A percentile compares a stretch with the other conserved stretches of the same genome.
Conservation (phyloP, 2,113 vertebrate genomes). For the Haemorhous mexicanus region DNA sequence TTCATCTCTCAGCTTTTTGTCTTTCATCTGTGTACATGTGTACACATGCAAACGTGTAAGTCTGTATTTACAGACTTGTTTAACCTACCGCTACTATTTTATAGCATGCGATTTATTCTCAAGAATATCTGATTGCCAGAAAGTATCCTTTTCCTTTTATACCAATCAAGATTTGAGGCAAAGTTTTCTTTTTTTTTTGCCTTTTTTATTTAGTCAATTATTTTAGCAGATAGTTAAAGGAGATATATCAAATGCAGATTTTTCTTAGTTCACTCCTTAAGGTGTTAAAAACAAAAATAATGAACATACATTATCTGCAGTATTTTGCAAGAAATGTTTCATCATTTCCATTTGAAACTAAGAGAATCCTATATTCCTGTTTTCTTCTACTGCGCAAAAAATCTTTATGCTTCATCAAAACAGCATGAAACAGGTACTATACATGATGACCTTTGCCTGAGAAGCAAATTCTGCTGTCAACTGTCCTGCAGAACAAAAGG, state of each 20-base stretch:
- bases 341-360: background rate
- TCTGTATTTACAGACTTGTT: background rate
- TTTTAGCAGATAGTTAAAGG: background rate
- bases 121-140: background rate
- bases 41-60: too few relatives aligned
- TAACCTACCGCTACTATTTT: background rate
- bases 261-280: background rate
- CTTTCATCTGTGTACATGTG: background rate
- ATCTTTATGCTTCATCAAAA: background rate
- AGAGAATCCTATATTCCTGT: background rate
- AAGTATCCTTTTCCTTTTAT: background rate
- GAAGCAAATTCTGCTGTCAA: background rate
- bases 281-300: background rate
- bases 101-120: background rate
- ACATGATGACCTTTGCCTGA: background rate
- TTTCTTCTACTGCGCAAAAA: background rate
- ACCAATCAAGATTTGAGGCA: background rate
- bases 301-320: background rate
- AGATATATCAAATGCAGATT: background rate
- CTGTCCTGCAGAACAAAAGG: background rate
- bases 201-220: background rate
- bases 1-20: background rate
- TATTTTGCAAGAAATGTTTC: background rate
- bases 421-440: fast-evolving
- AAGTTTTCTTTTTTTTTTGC: background rate